Evolutionary conservation across 1,140 invertebrate genomes (phyloP), one percentile per base, ranked within the genome.

Genomic region (Megathymus violae): DNA sequence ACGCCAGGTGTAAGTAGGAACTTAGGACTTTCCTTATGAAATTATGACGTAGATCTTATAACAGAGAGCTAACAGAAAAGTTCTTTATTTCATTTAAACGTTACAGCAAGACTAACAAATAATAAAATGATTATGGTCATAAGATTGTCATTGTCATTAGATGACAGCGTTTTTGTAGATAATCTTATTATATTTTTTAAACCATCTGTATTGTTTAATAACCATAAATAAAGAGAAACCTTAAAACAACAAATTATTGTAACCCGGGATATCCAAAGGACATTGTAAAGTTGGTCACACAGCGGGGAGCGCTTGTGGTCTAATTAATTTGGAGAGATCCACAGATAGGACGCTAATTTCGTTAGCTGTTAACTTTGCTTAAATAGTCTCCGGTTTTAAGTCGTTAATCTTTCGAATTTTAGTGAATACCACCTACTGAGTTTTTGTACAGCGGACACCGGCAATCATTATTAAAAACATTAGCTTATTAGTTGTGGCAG

Each of bases 311-410:
- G 56, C 52, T 43, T 41, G 46, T 63, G 62, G 47, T 59, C 68
- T 70, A 74, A 70, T 74, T 74, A 74, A 74, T 74, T 74, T 71
- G 56, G 71, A 70, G 64, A 67, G 67, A 71, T 71, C 43, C 66
- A 68, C 69, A 70, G 71, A 74, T 74, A 69, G 48, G 58, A 50
- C 58, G 60, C 67, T 72, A 72, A 75, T 63, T 63, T 63, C 40
- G 61, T 63, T 63, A 63, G 43, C 25, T 74, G 69, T 75, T 74
- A 62, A 52, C 48, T 63, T 63, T 50, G 41, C 41, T 58, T 44
- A 58, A 58, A 58, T 46, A 58, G 52, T 58, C 52, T 58, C 52
- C 41, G 50, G 52, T 41, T 58, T 58, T 13, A 58, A 43, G 40
- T 58, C 52, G 41, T 58, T 58, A 58, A 58, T 58, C 52, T 58